Evolutionary conservation across 2,888 invertebrate species (phyloP), one percentile per base, ranked within the genome.

Genomic region (Andricus curvator): DNA sequence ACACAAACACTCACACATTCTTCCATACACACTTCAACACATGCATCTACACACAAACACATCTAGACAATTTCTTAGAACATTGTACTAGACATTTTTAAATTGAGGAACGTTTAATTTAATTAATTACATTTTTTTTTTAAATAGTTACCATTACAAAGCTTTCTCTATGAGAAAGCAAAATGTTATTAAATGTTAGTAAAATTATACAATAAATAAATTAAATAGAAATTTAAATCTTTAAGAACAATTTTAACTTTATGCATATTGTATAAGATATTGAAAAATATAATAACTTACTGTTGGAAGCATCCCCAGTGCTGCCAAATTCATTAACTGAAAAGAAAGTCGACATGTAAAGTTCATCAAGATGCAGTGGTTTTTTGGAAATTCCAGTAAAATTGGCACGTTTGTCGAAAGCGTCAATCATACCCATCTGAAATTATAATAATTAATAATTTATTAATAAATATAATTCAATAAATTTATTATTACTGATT

Each of bases 371-470:
- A 1, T 48, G 17, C 20, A 33, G 5, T 33, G 70, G 70, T 51
- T 51, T 70, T 29, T 56, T 70, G 51, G 70, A 70, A 51, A 70
- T 70, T 29, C 29, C 70, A 51, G 29, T 51, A 11, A 70, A 70
- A 51, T 70, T 51, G 1, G 70, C 70, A 29, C 51, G 48, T 13
- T n/a, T 29, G 29, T 20, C 51, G 11, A 70, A 70, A 6, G 70
- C 70, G 17, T 70, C 70, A 20, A 13, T 56, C n/a, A 70, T 70
- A 4, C 70, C 70, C 70, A 70, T 33, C 70, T 70, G 20, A 29
- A 70, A 51, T 13, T 9, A 62, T 22, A 25, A 62, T 20, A 1
- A 17, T 11, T 20, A 20, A 5, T 33, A 33, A 51, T 20, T 51
- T 5, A 51, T 20, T 51, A 20, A 51, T 51, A 0, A 51, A 17